These are phyloP conservation scores for Telenomus remus DNA, from an alignment of 1,140 invertebrate species.

Conservation along the genomic window DNA sequence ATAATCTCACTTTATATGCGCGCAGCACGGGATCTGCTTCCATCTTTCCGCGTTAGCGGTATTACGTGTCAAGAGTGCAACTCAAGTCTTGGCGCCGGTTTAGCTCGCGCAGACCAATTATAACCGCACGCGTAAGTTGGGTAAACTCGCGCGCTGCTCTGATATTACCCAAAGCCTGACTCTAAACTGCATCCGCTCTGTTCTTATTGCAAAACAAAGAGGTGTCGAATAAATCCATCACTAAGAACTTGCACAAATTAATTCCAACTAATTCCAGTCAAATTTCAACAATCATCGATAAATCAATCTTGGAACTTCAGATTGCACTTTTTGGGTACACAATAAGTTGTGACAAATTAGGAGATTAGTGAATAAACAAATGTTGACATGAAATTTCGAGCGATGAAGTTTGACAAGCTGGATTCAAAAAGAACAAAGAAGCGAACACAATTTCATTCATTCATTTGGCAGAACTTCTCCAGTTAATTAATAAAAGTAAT, in stretches of 20 bases:
- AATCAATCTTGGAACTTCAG: too few relatives aligned
- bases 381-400: too few relatives aligned
- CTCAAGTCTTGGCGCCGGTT: conserved; percentile 40
- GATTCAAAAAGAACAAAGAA: conserved; percentile 54
- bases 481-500: conserved; percentile 72
- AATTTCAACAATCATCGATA: too few relatives aligned
- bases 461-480: conserved; percentile 61
- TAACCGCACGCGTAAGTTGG: conserved; percentile 56
- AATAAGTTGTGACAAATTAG: too few relatives aligned
- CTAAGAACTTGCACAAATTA: too few relatives aligned
- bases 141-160: conserved; percentile 47
- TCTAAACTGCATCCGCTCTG: conserved; percentile 40
- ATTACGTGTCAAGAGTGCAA: conserved; percentile 56
- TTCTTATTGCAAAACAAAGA: background rate
- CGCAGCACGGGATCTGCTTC: conserved; percentile 42
- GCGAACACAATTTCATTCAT: conserved; percentile 67
- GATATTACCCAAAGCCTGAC: conserved; percentile 44
- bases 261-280: too few relatives aligned
- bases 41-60: conserved; percentile 52
- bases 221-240: background rate
- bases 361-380: too few relatives aligned
- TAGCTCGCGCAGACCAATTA: conserved; percentile 53
- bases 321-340: too few relatives aligned
- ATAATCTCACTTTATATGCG: conserved; percentile 57
- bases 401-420: too few relatives aligned